A percentile compares a stretch with the other conserved stretches of the same genome.
Evolutionary conservation across 2,888 invertebrate genomes (phyloP).

Genomic region (Heliconius cydno): DNA sequence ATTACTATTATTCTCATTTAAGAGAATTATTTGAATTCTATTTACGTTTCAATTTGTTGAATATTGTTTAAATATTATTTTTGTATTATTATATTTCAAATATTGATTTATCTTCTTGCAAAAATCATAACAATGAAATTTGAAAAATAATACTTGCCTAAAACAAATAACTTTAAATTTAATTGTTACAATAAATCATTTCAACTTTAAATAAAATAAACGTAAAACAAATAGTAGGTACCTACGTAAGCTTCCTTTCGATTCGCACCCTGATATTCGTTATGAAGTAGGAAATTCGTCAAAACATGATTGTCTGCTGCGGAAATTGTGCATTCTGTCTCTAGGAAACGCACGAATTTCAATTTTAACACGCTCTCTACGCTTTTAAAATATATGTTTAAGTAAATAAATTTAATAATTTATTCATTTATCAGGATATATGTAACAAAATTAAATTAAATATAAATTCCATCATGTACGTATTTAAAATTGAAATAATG

Average conservation of each 20-base stretch:
- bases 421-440: neutral
- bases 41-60: neutral
- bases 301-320: slow-evolving; percentile 52
- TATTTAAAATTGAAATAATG: neutral
- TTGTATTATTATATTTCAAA: neutral
- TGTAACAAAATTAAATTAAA: neutral
- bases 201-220: slow-evolving; percentile 12
- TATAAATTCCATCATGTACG: neutral
- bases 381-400: slow-evolving; percentile 19
- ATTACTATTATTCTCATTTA: slow-evolving; percentile 4
- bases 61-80: neutral
- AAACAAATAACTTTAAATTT: too few species aligned
- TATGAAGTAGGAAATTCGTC: slow-evolving; percentile 51
- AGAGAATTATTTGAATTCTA: neutral
- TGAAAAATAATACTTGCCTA: too few species aligned
- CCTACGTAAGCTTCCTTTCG: slow-evolving; percentile 35
- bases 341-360: slow-evolving; percentile 48
- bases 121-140: too few species aligned
- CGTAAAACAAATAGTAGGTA: slow-evolving; percentile 34
- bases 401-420: neutral
- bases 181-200: neutral
- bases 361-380: slow-evolving; percentile 29
- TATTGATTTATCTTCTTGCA: too few species aligned
- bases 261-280: slow-evolving; percentile 48
- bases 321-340: slow-evolving; percentile 52